A percentile compares a stretch with the other conserved stretches of the same genome.
phyloP scores from a whole-genome alignment of 2,797 vertebrate genomes.

The Poeciliopsis infans region DNA sequence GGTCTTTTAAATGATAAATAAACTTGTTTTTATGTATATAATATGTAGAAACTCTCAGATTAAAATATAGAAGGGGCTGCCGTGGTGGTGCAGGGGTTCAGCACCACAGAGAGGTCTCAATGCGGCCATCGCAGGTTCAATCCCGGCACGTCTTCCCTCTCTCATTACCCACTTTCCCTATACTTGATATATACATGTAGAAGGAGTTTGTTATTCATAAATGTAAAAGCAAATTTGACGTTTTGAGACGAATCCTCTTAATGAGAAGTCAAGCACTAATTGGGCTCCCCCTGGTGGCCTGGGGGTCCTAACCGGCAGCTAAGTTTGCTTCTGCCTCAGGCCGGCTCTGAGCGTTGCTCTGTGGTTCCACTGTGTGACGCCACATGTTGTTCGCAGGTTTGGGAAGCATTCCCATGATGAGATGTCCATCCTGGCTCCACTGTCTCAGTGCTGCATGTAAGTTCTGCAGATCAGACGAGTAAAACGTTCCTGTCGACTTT shows the following conservation, averaged over 20 bases:
- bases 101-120: too few species aligned
- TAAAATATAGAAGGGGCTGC: not conserved
- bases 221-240: not conserved
- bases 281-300: not conserved
- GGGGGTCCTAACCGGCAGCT: not conserved
- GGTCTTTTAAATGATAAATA: not conserved
- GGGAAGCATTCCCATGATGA: conserved; percentile 91
- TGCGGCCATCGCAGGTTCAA: too few species aligned
- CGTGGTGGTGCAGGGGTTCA: too few species aligned
- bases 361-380: not conserved
- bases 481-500: not conserved
- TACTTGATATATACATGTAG: too few species aligned
- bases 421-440: conserved; percentile 90
- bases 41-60: not conserved
- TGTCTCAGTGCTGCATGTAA: conserved; percentile 95
- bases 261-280: not conserved
- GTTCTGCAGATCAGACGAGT: conserved; percentile 51
- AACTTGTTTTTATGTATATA: not conserved
- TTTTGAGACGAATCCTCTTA: not conserved
- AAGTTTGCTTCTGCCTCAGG: not conserved
- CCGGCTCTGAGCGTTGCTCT: not conserved
- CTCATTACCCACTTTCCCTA: too few species aligned
- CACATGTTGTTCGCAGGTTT: conserved; percentile 80
- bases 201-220: not conserved
- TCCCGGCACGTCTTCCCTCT: too few species aligned